Evolutionary conservation across 1,140 invertebrate species (phyloP), one percentile per base, ranked within the genome.

Genomic region (Nephila pilipes): DNA sequence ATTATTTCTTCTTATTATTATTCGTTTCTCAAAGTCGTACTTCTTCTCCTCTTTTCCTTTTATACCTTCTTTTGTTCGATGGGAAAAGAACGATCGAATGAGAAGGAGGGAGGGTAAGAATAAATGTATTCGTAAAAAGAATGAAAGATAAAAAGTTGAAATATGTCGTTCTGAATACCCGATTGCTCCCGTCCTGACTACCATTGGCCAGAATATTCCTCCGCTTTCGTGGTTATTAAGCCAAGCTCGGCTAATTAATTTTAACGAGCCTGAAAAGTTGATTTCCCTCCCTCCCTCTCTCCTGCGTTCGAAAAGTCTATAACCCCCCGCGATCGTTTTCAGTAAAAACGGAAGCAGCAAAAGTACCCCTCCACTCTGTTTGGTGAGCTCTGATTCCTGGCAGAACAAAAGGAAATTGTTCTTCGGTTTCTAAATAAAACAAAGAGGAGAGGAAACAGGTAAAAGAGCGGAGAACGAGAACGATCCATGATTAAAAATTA

Each of bases 391-490:
- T 46, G 79, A 81, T 54, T 22, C 36, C 22, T 57, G 20, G n/a
- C 65, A 38, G 91, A 93, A 93, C 91, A 93, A 93, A 75, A 93
- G 91, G 91, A 93, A 93, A 93, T 93, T 93, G 85, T 93, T 93
- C 91, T 87, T 93, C 83, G 91, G 91, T 93, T 93, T 93, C 91
- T 87, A 93, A 93, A 93, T 93, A 93, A 87, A 87, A 93, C 91
- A 93, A 93, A 93, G 91, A 80, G 14, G n/a, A 25, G 83, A 85
- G 81, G 54, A 83, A 83, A 55, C 36, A 83, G 54, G 54, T 83
- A 83, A 83, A 55, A 55, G 80, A 83, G 54, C n/a, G 29, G 16
- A 81, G 46, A 57, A 54, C 46, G 81, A 29, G 54, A n/a, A 83
- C 22, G 22, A 29, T 55, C n/a, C 54, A 12, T 83, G 54, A 88